A percentile compares a stretch with the other conserved stretches of the same genome.
Conservation (phyloP, 1,140 invertebrate genomes). For the Bombus picipes region DNA sequence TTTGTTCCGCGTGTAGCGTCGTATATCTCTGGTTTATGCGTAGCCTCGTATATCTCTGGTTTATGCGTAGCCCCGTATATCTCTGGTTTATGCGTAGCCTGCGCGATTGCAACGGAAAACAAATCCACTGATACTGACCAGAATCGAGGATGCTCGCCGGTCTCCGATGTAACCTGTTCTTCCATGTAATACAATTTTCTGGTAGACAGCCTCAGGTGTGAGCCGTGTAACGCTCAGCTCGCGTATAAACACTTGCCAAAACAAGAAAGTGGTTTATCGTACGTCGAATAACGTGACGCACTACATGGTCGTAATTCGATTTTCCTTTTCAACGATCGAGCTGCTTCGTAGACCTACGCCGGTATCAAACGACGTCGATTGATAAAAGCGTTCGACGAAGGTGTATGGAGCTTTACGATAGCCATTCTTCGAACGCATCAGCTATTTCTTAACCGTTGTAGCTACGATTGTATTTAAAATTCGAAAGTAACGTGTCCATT, state of each 20-base stretch:
- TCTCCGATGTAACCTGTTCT: constrained; percentile 14
- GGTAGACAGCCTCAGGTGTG: constrained; percentile 20
- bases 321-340: constrained; percentile 39
- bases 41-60: not conserved
- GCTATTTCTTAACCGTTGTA: too few relatives aligned
- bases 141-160: constrained; percentile 1
- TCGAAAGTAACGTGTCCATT: too few relatives aligned
- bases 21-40: not conserved
- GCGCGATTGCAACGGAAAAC: not conserved
- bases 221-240: constrained; percentile 28
- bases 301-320: constrained; percentile 33
- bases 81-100: constrained; percentile 6
- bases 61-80: not conserved
- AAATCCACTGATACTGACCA: not conserved
- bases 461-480: too few relatives aligned
- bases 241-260: constrained; percentile 41
- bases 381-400: not conserved
- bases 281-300: constrained; percentile 42
- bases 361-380: too few relatives aligned
- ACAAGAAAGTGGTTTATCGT: constrained; percentile 47
- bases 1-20: not conserved
- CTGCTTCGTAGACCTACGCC: too few relatives aligned
- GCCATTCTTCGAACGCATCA: too few relatives aligned
- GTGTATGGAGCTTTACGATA: not conserved
- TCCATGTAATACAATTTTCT: constrained; percentile 31